Evolutionary conservation across 2,797 vertebrate species (phyloP).

Genomic region (Onychomys leucogaster): DNA sequence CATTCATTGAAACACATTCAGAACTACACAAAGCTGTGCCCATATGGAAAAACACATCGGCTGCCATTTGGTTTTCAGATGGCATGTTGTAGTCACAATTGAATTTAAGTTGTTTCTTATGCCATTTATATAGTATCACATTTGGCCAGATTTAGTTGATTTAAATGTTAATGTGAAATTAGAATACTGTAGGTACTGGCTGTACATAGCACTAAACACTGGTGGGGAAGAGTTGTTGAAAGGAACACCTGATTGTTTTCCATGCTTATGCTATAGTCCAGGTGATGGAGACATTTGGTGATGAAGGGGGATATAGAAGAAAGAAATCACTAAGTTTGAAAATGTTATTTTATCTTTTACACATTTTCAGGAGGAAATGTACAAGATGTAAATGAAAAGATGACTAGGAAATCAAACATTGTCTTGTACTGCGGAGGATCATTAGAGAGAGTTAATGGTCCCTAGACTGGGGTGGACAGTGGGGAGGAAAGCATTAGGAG

Average conservation of each 20-base stretch:
- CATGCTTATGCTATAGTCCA: neutral
- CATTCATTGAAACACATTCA: conserved; percentile 54
- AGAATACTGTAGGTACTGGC: conserved; percentile 33
- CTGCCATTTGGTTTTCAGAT: conserved; percentile 72
- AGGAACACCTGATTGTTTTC: conserved; percentile 27
- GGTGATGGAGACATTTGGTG: conserved; percentile 59
- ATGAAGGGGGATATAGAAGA: conserved; percentile 29
- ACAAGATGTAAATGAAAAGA: conserved; percentile 40
- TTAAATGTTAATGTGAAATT: conserved; percentile 72
- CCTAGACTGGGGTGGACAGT: neutral
- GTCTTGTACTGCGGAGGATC: neutral
- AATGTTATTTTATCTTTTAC: conserved; percentile 67
- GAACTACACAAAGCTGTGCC: conserved; percentile 24
- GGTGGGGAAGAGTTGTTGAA: neutral
- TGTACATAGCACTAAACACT: conserved; percentile 3
- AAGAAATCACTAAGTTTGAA: conserved; percentile 45
- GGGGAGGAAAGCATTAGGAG: neutral
- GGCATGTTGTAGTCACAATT: conserved; percentile 54
- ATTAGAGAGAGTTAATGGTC: neutral
- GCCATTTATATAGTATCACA: conserved; percentile 73
- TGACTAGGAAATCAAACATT: conserved; percentile 17
- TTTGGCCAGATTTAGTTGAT: conserved; percentile 72
- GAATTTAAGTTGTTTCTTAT: conserved; percentile 68
- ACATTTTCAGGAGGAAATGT: conserved; percentile 34
- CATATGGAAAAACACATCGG: conserved; percentile 51